Base-by-base conservation (phyloP, 2,113 vertebrate genomes). In the Pholis gunnellus region DNA sequence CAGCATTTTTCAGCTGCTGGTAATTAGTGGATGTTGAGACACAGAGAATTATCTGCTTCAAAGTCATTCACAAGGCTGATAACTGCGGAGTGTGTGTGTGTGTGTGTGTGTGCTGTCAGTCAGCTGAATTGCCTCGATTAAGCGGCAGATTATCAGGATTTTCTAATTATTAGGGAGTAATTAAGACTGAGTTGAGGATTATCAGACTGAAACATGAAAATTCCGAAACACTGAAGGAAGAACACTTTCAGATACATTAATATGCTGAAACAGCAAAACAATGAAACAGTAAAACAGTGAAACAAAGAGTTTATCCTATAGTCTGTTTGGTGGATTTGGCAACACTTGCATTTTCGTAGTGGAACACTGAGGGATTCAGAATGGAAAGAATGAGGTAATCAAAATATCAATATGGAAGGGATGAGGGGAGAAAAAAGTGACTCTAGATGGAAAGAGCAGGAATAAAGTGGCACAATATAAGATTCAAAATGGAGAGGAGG, bases 111-210 rank as follows among this genome's bases (percentile, higher is more conserved):
- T 3, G 54, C 78, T 79, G 85, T 86, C 78, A 84, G 67, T 84
- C 82, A 69, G 81, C 83, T 69, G 79, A 78, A 87, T 79, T 75
- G 90, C 75, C 77, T 78, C 79, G 68, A 90, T 91, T 89, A 80
- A 71, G 75, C 84, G 31, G 87, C 82, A 86, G 88, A 90, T 92
- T 91, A 92, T 88, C 83, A 67, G 79, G 81, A 79, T 89, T 90
- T 91, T 88, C 79, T 89, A 89, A 91, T 91, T 90, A 91, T 90
- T 88, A 89, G 74, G 38, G 77, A 75, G 72, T 88, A 88, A 93
- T 91, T 90, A 92, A 91, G 85, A 83, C 81, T 56, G 54, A 85
- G 81, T 42, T 10, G 57, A 72, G 82, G 84, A 90, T 88, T 87
- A 81, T 79, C 74, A 79, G 52, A 77, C 27, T n/a, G 74, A 89